These are phyloP conservation scores for Coptodon rendalli DNA, from an alignment of 2,113 vertebrate species.

Conservation along the genomic window DNA sequence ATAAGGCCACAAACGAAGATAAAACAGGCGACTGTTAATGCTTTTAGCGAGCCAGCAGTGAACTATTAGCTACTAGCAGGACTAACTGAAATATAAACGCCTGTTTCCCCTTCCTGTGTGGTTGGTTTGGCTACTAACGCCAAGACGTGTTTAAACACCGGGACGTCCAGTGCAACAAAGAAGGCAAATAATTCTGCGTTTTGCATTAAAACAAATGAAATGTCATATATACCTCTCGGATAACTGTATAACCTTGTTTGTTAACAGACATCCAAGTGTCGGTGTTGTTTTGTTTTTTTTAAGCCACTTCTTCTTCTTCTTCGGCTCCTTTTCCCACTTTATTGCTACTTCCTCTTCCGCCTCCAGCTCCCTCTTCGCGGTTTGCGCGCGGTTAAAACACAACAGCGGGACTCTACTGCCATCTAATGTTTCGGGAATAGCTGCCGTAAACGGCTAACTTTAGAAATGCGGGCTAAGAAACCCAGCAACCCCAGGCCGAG, in stretches of 20 bases:
- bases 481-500: background rate
- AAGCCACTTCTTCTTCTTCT: conserved; percentile 39
- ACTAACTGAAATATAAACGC: conserved; percentile 22
- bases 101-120: conserved; percentile 19
- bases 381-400: background rate
- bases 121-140: background rate
- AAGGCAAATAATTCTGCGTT: background rate
- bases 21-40: background rate
- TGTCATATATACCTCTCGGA: conserved; percentile 31
- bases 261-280: conserved; percentile 44
- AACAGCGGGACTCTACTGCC: background rate
- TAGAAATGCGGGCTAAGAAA: background rate
- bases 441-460: background rate
- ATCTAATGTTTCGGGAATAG: background rate
- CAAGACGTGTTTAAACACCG: background rate
- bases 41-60: background rate
- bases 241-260: conserved; percentile 53
- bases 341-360: conserved; percentile 6
- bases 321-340: conserved; percentile 13
- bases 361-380: conserved; percentile 6
- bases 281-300: conserved; percentile 40
- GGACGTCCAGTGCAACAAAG: background rate
- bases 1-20: background rate
- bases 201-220: conserved; percentile 3
- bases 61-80: conserved; percentile 24